phyloP scores from a whole-genome alignment of 2,797 vertebrate genomes.

The Danio tinwini region DNA sequence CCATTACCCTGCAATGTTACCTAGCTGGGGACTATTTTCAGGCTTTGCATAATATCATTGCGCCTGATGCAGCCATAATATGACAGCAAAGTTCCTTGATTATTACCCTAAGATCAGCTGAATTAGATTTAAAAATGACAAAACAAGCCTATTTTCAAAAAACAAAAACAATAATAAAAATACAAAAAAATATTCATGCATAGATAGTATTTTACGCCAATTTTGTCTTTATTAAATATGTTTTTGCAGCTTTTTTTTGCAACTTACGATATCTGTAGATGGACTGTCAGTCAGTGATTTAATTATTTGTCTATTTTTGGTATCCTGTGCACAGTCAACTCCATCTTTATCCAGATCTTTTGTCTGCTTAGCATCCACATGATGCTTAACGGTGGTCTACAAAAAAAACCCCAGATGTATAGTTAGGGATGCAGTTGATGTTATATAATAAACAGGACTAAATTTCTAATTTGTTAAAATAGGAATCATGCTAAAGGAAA shows the following conservation, averaged over 20 bases:
- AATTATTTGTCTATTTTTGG: slow-evolving; percentile 38
- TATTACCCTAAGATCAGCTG: too few relatives aligned
- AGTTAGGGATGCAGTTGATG: not conserved
- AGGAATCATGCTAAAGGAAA: too few relatives aligned
- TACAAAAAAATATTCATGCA: too few relatives aligned
- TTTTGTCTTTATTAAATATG: not conserved
- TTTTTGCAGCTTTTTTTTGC: not conserved
- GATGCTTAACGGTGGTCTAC: slow-evolving; percentile 29
- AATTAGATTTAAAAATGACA: too few relatives aligned
- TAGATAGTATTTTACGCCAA: not conserved
- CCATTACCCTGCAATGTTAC: too few relatives aligned
- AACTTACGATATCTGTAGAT: slow-evolving; percentile 52
- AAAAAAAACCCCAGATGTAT: slow-evolving; percentile 34
- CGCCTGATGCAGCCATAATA: too few relatives aligned
- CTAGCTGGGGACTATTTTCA: too few relatives aligned
- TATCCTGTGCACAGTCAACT: slow-evolving; percentile 48
- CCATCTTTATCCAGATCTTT: slow-evolving; percentile 51
- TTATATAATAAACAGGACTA: not conserved
- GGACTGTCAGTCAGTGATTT: slow-evolving; percentile 36
- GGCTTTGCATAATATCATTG: too few relatives aligned
- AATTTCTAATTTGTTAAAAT: too few relatives aligned
- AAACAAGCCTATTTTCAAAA: too few relatives aligned
- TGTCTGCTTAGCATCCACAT: slow-evolving; percentile 39
- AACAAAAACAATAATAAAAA: too few relatives aligned
- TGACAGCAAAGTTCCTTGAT: too few relatives aligned